phyloP scores from a whole-genome alignment of 2,888 invertebrate genomes.

The Ormyrus labotus region DNA sequence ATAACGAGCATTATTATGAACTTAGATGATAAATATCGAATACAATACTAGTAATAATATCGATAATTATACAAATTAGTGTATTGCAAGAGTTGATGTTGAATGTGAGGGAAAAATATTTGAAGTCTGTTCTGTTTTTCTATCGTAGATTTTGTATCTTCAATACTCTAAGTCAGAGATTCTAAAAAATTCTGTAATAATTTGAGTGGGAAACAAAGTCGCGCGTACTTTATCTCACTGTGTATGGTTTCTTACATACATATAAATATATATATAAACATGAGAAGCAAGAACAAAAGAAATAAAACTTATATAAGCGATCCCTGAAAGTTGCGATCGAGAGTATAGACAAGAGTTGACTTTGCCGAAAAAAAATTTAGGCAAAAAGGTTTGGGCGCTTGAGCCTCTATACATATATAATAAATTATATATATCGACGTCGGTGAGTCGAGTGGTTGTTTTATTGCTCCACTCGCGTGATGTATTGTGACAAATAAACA shows the following conservation, averaged over 20 bases:
- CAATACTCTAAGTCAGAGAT: conserved; percentile 72
- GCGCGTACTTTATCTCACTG: conserved; percentile 8
- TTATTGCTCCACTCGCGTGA: conserved; percentile 60
- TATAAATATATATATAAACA: conserved; percentile 16
- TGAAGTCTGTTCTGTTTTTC: conserved; percentile 74
- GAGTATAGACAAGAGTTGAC: conserved; percentile 39
- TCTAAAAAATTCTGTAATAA: conserved; percentile 63
- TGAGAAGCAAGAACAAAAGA: conserved; percentile 8
- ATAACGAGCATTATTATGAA: conserved; percentile 52
- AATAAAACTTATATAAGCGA: conserved; percentile 10
- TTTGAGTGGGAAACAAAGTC: conserved; percentile 42
- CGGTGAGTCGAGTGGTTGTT: conserved; percentile 37
- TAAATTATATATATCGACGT: conserved; percentile 35
- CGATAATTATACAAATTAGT: conserved; percentile 58
- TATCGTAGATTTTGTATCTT: conserved; percentile 76
- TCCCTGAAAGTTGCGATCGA: conserved; percentile 50
- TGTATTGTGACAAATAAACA: conserved; percentile 64
- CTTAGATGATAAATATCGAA: conserved; percentile 53
- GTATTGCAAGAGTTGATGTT: conserved; percentile 69
- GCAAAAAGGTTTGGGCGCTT: conserved; percentile 47
- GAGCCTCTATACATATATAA: conserved; percentile 16
- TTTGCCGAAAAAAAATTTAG: conserved; percentile 33
- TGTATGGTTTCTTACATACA: conserved; percentile 16
- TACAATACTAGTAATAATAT: conserved; percentile 47
- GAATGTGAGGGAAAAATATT: conserved; percentile 69